Evolutionary conservation across 2,888 invertebrate genomes (phyloP), one percentile per base, ranked within the genome.

Genomic region (Drosophila suboccidentalis): DNA sequence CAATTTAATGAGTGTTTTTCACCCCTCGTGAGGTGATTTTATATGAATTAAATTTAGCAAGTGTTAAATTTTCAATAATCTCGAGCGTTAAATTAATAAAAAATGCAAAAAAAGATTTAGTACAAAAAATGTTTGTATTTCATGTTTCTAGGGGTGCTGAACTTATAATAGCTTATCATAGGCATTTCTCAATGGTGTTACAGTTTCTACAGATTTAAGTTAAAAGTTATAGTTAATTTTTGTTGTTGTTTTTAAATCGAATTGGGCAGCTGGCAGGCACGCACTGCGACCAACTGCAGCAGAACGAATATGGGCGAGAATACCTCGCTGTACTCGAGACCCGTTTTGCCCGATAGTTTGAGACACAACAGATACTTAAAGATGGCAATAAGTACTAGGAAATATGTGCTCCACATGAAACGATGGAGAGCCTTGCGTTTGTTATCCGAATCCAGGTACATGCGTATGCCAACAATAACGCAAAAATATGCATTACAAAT

Each of bases 401-500:
- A 96, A 84, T 96, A 95, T 59, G 96, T 94, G 90, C 97, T 97
- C 96, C 97, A 97, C 68, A 96, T 95, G 34, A 96, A 95, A 82
- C 97, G 94, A 70, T 97, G 94, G 49, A 97, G 93, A n/a, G 97
- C 97, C 58, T 95, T 95, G 92, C 96, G 96, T 65, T 96, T 95
- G 71, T 93, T 92, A 80, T 95, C 95, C 79, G 94, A 96, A 87
- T 97, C 97, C 90, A 97, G 94, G 90, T 96, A 96, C 96, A 97
- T 97, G 87, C 99, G 95, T 86, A 99, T 97, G 90, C 98, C 97
- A 65, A 99, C 97, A 87, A 99, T 99, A 57, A 97, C 95, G 91
- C 98, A 97, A 92, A 99, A 99, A 92, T 99, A 99, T 32, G 97
- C 96, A 93, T 98, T 98, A 80, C 98, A 94, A 32, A 97, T 97